Evolutionary conservation across 2,888 invertebrate genomes (phyloP), one percentile per base, ranked within the genome.

Genomic region (Phyto melanocephala): DNA sequence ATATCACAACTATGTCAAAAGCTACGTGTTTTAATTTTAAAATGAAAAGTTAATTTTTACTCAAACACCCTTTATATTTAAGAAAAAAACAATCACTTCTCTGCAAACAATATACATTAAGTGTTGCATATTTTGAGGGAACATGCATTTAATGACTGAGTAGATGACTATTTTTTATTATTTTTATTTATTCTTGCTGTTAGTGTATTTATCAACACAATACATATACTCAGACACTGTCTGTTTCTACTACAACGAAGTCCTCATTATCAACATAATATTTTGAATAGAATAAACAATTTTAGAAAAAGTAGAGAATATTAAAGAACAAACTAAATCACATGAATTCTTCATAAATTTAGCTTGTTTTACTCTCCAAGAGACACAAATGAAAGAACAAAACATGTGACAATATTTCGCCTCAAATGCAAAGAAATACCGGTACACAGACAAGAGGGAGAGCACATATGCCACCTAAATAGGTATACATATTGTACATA

Each of bases 151-250:
- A 72, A 79, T 67, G 52, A 37, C 67, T 54, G 52, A 50, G 42
- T 67, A 54, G 47, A 52, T 75, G 76, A 20, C 71, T 79, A 72
- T 50, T 50, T 79, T 79, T 72, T 58, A 65, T 71, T 72, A 79
- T 72, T 10, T 50, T 50, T 13, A 35, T 52, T 60, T 42, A 28
- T 71, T 40, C 20, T 40, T 3, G 52, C 22, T 28, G 47, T 71
- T 45, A 0, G 28, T 11, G 33, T 70, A 52, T 54, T 20, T 45
- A 63, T 47, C 33, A 45, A 45, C 50, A 47, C 28, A 54, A 42
- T n/a, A 40, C 4, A 1, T 11, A 4, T n/a, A n/a, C n/a, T n/a
- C n/a, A n/a, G n/a, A n/a, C n/a, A 62, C 52, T 33, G 74, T 33
- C 33, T 22, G 58, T 47, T 60, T 13, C 24, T 58, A 17, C 42